A percentile compares a stretch with the other conserved stretches of the same genome.
Evolutionary conservation across 2,797 vertebrate species (phyloP).

Genomic region (Mycteria americana): DNA sequence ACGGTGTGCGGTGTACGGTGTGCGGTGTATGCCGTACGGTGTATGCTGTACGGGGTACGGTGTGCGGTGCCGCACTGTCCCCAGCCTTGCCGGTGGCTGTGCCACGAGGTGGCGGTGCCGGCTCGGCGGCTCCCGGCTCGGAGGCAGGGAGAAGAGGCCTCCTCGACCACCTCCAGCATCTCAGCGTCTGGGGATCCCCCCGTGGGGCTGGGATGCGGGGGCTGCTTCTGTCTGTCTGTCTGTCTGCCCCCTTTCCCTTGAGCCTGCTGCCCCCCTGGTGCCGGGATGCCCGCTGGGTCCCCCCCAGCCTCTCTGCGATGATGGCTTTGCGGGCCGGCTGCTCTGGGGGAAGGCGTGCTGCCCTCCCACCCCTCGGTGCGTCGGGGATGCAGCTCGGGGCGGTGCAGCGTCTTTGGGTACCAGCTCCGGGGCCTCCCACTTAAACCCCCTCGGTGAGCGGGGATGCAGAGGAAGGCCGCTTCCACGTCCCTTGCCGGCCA

Average conservation of each 20-base stretch:
- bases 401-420: not conserved
- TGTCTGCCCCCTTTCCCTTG: not conserved
- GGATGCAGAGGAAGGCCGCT: not conserved
- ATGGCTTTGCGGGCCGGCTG: not conserved
- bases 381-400: not conserved
- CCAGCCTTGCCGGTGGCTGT: not conserved
- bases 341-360: not conserved
- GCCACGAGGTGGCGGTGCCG: slow-evolving; percentile 63
- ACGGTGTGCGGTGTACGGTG: not conserved
- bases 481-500: not conserved
- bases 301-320: not conserved
- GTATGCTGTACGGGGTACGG: too few relatives aligned
- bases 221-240: not conserved
- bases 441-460: not conserved
- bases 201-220: rapidly evolving
- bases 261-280: not conserved
- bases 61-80: not conserved
- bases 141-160: not conserved
- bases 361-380: rapidly evolving
- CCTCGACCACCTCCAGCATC: not conserved
- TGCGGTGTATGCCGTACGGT: not conserved
- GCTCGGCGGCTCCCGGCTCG: not conserved
- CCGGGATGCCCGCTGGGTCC: rapidly evolving
- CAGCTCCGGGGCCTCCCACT: not conserved
- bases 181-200: not conserved